phyloP scores from a whole-genome alignment of 1,140 invertebrate genomes.

The Aphidius gifuensis region DNA sequence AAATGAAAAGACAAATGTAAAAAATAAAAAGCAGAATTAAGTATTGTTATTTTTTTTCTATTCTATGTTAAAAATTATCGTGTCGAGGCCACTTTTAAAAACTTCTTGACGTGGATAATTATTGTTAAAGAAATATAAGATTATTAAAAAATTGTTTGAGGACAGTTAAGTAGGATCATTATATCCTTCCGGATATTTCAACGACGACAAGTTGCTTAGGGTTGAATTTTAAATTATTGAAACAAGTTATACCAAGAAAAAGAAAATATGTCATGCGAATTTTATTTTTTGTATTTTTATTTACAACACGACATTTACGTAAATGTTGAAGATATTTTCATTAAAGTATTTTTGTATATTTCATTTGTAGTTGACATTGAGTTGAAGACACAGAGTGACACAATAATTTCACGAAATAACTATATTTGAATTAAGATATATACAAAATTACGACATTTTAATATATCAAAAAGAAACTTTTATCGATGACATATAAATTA shows the following conservation, averaged over 20 bases:
- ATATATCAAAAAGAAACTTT: background rate
- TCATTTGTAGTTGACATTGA: too few species aligned
- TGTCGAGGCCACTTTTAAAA: constrained; percentile 30
- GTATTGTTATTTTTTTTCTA: background rate
- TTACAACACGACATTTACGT: constrained; percentile 1
- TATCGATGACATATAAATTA: background rate
- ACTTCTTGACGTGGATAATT: constrained; percentile 30
- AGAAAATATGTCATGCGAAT: too few species aligned
- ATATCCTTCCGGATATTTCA: constrained; percentile 18
- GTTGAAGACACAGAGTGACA: constrained; percentile 5
- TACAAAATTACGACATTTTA: background rate
- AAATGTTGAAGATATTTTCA: too few species aligned
- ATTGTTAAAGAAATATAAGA: constrained; percentile 28
- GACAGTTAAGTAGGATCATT: constrained; percentile 21
- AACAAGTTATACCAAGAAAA: background rate
- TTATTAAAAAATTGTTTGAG: too few species aligned
- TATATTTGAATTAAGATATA: background rate
- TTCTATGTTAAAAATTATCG: constrained; percentile 4
- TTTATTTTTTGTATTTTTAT: too few species aligned
- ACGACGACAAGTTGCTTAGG: constrained; percentile 1
- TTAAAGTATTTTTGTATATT: too few species aligned
- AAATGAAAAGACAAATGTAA: background rate
- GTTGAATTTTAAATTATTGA: constrained; percentile 19
- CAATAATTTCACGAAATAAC: background rate
- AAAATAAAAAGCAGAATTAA: constrained; percentile 10